Conservation (phyloP, 2,113 vertebrate genomes). For the Callipepla squamata region DNA sequence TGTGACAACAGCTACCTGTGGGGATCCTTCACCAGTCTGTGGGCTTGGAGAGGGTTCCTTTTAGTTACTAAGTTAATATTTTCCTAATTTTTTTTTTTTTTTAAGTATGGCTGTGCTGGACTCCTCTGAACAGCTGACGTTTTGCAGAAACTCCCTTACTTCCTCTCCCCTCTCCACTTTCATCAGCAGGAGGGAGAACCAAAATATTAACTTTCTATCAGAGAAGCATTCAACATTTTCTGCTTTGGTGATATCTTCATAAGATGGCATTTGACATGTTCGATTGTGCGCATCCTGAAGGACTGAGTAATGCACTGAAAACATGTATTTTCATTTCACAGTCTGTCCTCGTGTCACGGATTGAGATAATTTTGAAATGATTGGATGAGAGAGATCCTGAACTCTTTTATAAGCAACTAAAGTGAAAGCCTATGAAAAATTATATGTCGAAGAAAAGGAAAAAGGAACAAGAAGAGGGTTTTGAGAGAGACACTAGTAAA, state of each 20-base stretch:
- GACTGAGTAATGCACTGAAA: neutral
- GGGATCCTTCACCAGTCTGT: neutral
- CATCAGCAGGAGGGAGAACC: neutral
- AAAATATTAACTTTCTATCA: neutral
- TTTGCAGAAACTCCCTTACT: neutral
- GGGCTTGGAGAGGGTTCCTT: neutral
- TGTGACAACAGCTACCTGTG: neutral
- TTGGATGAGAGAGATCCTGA: neutral
- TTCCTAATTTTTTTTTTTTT: neutral
- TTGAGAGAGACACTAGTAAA: neutral
- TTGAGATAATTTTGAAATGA: neutral
- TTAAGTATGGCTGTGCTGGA: neutral
- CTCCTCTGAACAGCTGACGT: neutral
- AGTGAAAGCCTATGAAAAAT: neutral
- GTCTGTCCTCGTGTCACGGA: neutral
- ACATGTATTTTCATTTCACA: neutral
- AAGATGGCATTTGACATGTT: neutral
- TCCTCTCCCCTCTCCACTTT: neutral
- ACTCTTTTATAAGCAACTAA: neutral
- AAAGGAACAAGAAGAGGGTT: neutral
- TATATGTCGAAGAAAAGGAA: neutral
- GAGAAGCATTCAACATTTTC: neutral
- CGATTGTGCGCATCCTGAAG: neutral
- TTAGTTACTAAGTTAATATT: neutral
- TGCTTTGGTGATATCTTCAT: neutral